Evolutionary conservation across 2,113 vertebrate genomes (phyloP).

Genomic region (human (Homo sapiens)): GRCh38 chr9:18594001-18594500

Average conservation of each 20-base stretch:
- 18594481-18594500: not conserved
- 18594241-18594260: not conserved
- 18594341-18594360: not conserved
- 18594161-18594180: too few relatives aligned
- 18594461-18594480: not conserved
- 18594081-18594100: not conserved
- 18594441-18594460: not conserved
- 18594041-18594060: too few relatives aligned
- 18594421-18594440: not conserved
- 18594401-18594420: not conserved
- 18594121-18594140: not conserved
- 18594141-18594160: not conserved
- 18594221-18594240: not conserved
- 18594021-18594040: not conserved
- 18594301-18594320: not conserved
- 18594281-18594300: not conserved
- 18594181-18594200: not conserved
- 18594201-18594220: not conserved
- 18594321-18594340: not conserved
- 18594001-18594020: not conserved
- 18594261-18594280: not conserved
- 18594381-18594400: not conserved
- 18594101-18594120: not conserved
- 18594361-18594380: not conserved
- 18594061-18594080: too few relatives aligned